Evolutionary conservation across 2,797 vertebrate genomes (phyloP).

Genomic region (Chaunax sp.): DNA sequence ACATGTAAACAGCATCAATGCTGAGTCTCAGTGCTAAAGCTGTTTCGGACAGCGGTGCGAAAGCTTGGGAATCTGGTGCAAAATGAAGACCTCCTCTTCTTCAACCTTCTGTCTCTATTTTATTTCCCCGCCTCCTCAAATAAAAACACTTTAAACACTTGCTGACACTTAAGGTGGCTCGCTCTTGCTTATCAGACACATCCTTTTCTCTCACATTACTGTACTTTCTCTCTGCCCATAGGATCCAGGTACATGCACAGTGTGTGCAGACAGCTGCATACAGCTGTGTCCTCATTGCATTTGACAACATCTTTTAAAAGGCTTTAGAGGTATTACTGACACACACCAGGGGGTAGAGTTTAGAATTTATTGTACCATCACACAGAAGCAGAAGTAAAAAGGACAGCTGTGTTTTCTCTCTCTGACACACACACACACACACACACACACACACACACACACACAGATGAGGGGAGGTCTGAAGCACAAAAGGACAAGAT

Average conservation of each 20-base stretch:
- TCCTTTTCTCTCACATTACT: slow-evolving; percentile 22
- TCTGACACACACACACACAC: slow-evolving; percentile 7
- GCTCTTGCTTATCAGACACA: slow-evolving; percentile 11
- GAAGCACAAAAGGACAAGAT: slow-evolving; percentile 1
- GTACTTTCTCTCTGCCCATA: slow-evolving; percentile 30
- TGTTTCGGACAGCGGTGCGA: slow-evolving; percentile 49
- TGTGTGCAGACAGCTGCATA: slow-evolving; percentile 46
- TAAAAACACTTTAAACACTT: slow-evolving; percentile 31
- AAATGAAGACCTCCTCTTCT: slow-evolving; percentile 28
- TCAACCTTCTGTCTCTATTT: slow-evolving; percentile 3
- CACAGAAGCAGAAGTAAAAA: slow-evolving; percentile 10
- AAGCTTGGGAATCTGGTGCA: slow-evolving; percentile 26
- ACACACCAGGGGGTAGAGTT: slow-evolving; percentile 21
- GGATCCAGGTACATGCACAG: slow-evolving; percentile 18
- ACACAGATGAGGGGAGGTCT: not conserved
- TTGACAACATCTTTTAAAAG: slow-evolving; percentile 50
- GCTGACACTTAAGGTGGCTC: slow-evolving; percentile 27
- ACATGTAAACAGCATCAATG: slow-evolving; percentile 14
- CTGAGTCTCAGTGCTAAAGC: slow-evolving; percentile 27
- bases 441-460: not conserved
- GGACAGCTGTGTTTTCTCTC: slow-evolving; percentile 31
- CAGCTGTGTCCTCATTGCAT: slow-evolving; percentile 50
- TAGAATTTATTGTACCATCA: slow-evolving; percentile 28
- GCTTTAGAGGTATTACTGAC: slow-evolving; percentile 31
- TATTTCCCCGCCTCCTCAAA: slow-evolving; percentile 26